phyloP scores from a whole-genome alignment of 1,140 invertebrate genomes.

The Hetaerina americana region DNA sequence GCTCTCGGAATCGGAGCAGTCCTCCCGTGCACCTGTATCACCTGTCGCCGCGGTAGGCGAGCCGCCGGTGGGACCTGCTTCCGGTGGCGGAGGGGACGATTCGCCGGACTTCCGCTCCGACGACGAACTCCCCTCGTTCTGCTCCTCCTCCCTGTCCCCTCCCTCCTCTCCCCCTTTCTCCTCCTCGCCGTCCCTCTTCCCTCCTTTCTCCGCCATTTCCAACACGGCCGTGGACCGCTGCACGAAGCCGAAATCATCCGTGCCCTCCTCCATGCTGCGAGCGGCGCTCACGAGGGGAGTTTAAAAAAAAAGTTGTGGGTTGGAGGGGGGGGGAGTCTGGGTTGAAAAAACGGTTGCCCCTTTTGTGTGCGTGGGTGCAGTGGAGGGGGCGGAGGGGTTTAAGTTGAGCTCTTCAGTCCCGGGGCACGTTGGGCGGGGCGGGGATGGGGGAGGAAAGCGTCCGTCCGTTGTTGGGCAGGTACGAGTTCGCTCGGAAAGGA shows the following conservation, averaged over 20 bases:
- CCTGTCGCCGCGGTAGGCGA: background rate
- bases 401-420: too few species aligned
- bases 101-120: background rate
- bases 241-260: background rate
- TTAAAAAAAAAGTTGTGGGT: too few species aligned
- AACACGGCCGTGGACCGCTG: background rate
- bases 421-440: background rate
- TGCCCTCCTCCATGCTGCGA: too few species aligned
- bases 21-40: background rate
- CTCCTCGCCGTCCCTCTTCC: background rate
- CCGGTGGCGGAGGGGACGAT: background rate
- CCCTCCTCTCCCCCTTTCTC: background rate
- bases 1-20: background rate
- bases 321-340: too few species aligned
- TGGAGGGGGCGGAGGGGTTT: too few species aligned
- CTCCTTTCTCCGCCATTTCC: background rate
- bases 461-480: background rate
- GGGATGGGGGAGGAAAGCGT: background rate
- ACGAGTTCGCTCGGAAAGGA: background rate
- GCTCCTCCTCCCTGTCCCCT: background rate
- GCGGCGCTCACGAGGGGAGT: too few species aligned
- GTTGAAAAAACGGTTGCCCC: too few species aligned
- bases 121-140: background rate
- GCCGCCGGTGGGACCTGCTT: too few species aligned
- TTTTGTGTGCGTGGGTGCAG: too few species aligned